Base-by-base conservation (phyloP, 2,888 invertebrate species). In the Schrankia costaestrigalis region DNA sequence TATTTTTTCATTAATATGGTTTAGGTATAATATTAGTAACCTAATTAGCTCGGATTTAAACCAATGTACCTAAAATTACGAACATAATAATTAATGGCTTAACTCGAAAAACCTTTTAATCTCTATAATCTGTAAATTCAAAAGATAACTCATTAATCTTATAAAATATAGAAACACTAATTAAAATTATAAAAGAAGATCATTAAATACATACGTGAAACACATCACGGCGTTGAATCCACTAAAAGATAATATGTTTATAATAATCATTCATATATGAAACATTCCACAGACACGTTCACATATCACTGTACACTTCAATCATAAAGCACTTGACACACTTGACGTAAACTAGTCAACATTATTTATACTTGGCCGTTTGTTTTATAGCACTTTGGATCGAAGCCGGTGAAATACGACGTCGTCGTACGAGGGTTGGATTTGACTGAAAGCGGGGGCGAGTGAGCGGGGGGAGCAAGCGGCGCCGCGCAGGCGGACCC, bases 401-500 rank as follows among this genome's bases (percentile, higher is more conserved):
- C 35, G 31, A 46, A 39, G 42, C 29, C 35, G 40, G 33, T 36
- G 35, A 18, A 56, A 44, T 31, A 60, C 71, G 71, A 54, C 67
- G 51, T 53, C 42, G 49, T 63, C 38, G 21, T 17, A 27, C 51
- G 57, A 50, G 54, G 60, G 59, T 57, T 52, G 47, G 63, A 47
- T 49, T 52, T 50, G 64, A 76, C 76, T 76, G 74, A 66, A 46
- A 35, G 49, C 39, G 63, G 64, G 57, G 64, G 63, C 56, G 23
- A 34, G 44, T 55, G 58, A 25, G 47, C 7, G 49, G 40, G 58
- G 59, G 40, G 53, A 35, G 17, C 2, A 22, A 3, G 40, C 43
- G 70, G 70, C 71, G 67, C 60, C 75, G 73, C 73, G 75, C 75
- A 71, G 74, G 64, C 73, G 73, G 56, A 29, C 36, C 41, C 41